These are phyloP conservation scores for Podarcis lilfordi DNA, from an alignment of 2,797 vertebrate genomes.

Conservation along the genomic window DNA sequence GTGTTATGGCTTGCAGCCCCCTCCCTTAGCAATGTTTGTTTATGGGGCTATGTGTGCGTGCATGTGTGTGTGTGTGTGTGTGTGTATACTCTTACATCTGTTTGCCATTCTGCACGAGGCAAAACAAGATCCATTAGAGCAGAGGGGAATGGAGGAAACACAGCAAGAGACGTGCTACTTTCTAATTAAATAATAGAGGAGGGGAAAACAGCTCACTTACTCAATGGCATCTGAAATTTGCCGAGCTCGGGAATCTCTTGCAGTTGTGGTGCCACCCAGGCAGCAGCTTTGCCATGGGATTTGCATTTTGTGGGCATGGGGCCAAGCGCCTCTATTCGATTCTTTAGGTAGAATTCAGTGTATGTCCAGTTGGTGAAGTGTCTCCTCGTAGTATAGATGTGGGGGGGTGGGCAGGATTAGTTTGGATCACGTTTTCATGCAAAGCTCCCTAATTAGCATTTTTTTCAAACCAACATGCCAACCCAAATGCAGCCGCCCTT, in stretches of 20 bases:
- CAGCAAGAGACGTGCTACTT: slow-evolving; percentile 41
- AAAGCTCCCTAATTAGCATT: too few species aligned
- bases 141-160: slow-evolving; percentile 35
- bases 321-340: neutral
- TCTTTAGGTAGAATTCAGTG: slow-evolving; percentile 7
- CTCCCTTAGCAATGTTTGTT: neutral
- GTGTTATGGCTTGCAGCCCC: neutral
- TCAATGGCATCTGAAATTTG: slow-evolving; percentile 48
- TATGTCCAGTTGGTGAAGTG: neutral
- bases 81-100: neutral
- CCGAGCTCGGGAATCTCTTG: slow-evolving; percentile 33
- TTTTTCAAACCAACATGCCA: too few species aligned
- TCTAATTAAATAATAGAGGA: slow-evolving; percentile 39
- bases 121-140: slow-evolving; percentile 16
- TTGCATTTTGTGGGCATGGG: slow-evolving; percentile 26
- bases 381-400: too few species aligned
- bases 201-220: slow-evolving; percentile 39
- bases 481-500: too few species aligned
- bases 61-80: neutral
- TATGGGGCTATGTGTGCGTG: neutral
- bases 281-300: neutral
- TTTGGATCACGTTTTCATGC: too few species aligned
- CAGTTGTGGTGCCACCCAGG: slow-evolving; percentile 36
- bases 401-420: too few species aligned
- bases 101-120: slow-evolving; percentile 19